Evolutionary conservation across 2,113 vertebrate genomes (phyloP), one percentile per base, ranked within the genome.

Genomic region (Apus apus): DNA sequence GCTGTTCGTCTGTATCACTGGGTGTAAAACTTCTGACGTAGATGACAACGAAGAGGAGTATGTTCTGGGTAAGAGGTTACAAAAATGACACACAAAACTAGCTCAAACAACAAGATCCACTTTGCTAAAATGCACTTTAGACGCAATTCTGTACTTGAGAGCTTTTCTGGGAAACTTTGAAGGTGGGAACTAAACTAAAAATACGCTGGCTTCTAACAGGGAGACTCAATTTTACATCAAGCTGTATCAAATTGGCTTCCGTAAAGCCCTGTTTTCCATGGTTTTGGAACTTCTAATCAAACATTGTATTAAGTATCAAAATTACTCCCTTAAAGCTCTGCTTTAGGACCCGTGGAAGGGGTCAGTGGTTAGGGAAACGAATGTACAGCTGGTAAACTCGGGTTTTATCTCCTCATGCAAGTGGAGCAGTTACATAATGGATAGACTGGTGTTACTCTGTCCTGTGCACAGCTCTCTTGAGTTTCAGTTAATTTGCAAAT

Each of bases 31-130:
- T 68, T 73, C 89, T 36, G 79, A 60, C 32, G 29, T 85, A 19
- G 90, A 96, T 8, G 94, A 83, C 29, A 51, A 4, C 0, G 30
- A 97, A 58, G 20, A 93, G 1, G 34, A 46, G 12, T 71, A 73
- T 15, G 11, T 60, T 64, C 56, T 82, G 80, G 98, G 98, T 98
- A 98, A 97, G 87, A 57, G n/a, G 22, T 93, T 23, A 22, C 34
- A 18, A 48, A 79, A 87, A 72, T 11, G 7, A 43, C 22, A 50
- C 22, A 7, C 7, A 30, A 45, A 75, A 65, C 11, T 54, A 9
- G 23, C 18, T 57, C 23, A 30, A 60, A n/a, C 13, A 81, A 9
- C 7, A 46, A 38, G 61, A 15, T 3, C 4, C 5, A 13, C 17
- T 21, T 0, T 15, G 25, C 54, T 38, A 54, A 77, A 93, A 43